A percentile compares a stretch with the other conserved stretches of the same genome.
phyloP scores from a whole-genome alignment of 1,140 invertebrate genomes.

The Monochamus saltuarius region DNA sequence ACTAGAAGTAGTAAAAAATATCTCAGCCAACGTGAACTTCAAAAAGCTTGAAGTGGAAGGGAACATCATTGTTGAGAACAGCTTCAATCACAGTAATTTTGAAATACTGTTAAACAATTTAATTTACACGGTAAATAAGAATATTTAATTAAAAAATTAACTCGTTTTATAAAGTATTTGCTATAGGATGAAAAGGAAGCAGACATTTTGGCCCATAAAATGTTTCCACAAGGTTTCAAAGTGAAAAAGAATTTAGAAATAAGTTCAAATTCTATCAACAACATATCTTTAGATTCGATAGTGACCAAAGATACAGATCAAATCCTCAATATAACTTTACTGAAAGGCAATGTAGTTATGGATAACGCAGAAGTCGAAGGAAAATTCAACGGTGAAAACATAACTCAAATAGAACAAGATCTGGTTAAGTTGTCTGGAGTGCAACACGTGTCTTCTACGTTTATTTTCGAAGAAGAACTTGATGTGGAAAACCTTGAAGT shows the following conservation, averaged over 20 bases:
- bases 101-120: conserved; percentile 47
- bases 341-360: conserved; percentile 53
- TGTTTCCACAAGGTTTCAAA: conserved; percentile 44
- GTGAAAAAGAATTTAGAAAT: conserved; percentile 45
- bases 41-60: conserved; percentile 52
- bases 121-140: conserved; percentile 42
- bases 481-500: conserved; percentile 37
- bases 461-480: conserved; percentile 45
- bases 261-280: conserved; percentile 48
- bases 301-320: conserved; percentile 53
- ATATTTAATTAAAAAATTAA: neutral
- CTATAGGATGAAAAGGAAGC: conserved; percentile 41
- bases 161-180: neutral
- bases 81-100: conserved; percentile 45
- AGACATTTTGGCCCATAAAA: conserved; percentile 49
- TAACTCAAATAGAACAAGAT: conserved; percentile 48
- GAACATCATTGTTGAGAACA: conserved; percentile 45
- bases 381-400: conserved; percentile 47
- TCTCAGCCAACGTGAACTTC: conserved; percentile 54
- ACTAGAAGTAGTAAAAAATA: conserved; percentile 45
- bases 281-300: conserved; percentile 49
- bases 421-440: conserved; percentile 47
- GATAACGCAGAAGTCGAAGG: conserved; percentile 45
- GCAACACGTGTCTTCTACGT: conserved; percentile 39
- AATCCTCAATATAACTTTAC: conserved; percentile 40